Conservation (phyloP, 2,113 vertebrate genomes). For the Dicentrarchus labrax region DNA sequence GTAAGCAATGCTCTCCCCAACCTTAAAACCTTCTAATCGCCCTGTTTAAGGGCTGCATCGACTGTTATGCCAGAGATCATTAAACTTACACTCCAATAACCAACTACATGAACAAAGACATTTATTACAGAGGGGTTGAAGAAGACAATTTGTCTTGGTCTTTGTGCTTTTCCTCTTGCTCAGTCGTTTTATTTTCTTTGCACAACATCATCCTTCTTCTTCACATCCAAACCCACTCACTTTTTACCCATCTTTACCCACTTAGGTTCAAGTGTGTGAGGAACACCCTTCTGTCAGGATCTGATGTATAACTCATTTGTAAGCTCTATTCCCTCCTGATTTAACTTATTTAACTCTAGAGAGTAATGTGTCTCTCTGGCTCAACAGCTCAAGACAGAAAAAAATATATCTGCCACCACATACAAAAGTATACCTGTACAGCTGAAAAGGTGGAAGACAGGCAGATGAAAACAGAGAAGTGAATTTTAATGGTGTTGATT, state of each 20-base stretch:
- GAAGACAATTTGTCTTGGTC: conserved; percentile 23
- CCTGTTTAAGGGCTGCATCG: conserved; percentile 75
- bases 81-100: conserved; percentile 68
- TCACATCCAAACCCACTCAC: not conserved
- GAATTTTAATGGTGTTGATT: conserved; percentile 58
- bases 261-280: not conserved
- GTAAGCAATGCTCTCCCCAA: conserved; percentile 66
- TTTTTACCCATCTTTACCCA: not conserved
- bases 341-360: not conserved
- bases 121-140: conserved; percentile 30
- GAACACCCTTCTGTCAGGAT: conserved; percentile 5
- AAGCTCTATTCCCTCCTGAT: conserved; percentile 11
- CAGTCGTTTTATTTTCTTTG: conserved; percentile 1
- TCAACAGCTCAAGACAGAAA: conserved; percentile 14
- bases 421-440: not conserved
- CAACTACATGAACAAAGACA: conserved; percentile 46
- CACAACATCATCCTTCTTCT: not conserved
- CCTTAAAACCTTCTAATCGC: conserved; percentile 70
- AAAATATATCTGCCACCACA: not conserved
- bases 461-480: conserved; percentile 26
- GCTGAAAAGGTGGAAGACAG: conserved; percentile 6
- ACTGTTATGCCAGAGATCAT: conserved; percentile 65
- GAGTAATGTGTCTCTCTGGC: not conserved
- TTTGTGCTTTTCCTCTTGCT: conserved; percentile 20
- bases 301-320: not conserved